A percentile compares a stretch with the other conserved stretches of the same genome.
These are phyloP conservation scores for Corythaixoides concolor DNA, from an alignment of 2,113 vertebrate species.

Conservation along the genomic window DNA sequence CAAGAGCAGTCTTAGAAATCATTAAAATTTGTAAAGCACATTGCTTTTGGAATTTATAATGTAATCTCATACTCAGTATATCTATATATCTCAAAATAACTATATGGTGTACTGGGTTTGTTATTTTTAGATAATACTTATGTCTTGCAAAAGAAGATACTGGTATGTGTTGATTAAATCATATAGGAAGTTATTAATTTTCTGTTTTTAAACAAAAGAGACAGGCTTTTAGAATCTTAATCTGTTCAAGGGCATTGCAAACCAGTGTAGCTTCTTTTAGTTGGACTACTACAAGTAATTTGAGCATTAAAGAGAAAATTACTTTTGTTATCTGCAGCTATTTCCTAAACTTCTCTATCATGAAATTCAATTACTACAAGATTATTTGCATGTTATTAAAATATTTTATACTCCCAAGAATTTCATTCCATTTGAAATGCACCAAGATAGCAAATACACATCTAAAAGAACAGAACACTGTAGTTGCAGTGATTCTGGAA, in stretches of 20 bases:
- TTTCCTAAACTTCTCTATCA: constrained; percentile 15
- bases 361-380: constrained; percentile 28
- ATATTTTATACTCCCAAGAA: constrained; percentile 25
- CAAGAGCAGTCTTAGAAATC: background rate
- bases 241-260: constrained; percentile 47
- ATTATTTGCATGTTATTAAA: constrained; percentile 40
- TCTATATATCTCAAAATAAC: background rate
- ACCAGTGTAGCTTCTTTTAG: constrained; percentile 27
- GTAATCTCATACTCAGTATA: background rate
- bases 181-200: constrained; percentile 26
- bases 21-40: background rate
- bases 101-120: background rate
- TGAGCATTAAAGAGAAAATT: constrained; percentile 54
- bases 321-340: constrained; percentile 35
- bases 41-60: background rate
- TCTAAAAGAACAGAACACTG: constrained; percentile 24
- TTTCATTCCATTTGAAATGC: constrained; percentile 31
- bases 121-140: constrained; percentile 11
- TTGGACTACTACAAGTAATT: constrained; percentile 13
- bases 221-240: constrained; percentile 27
- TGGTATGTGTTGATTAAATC: background rate
- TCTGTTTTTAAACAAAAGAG: constrained; percentile 44
- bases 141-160: background rate
- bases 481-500: constrained; percentile 11
- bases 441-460: background rate